phyloP scores from a whole-genome alignment of 2,797 vertebrate species.

The Melanotaenia parkinsoni region DNA sequence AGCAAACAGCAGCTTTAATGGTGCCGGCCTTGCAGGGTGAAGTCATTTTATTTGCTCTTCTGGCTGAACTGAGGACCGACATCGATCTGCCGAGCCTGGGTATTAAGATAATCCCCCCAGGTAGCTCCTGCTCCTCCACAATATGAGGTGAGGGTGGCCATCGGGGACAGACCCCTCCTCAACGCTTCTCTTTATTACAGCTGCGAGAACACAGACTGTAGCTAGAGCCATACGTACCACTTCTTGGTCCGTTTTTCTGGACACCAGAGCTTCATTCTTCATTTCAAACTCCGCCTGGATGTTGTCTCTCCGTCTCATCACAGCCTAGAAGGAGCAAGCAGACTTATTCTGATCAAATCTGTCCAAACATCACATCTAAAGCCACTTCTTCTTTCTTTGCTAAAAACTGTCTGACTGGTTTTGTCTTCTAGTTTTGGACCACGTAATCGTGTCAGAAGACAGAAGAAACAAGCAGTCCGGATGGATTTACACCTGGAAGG shows the following conservation, averaged over 20 bases:
- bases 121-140: conserved; percentile 38
- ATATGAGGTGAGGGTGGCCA: conserved; percentile 60
- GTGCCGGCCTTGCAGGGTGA: too few relatives aligned
- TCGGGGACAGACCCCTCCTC: neutral
- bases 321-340: conserved; percentile 78
- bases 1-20: too few relatives aligned
- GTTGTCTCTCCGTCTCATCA: conserved; percentile 93
- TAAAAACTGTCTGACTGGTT: too few relatives aligned
- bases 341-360: neutral
- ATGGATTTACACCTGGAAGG: too few relatives aligned
- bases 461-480: too few relatives aligned
- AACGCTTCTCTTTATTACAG: too few relatives aligned
- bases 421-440: too few relatives aligned
- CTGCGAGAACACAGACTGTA: too few relatives aligned
- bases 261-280: conserved; percentile 86
- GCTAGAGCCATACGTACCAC: conserved; percentile 80
- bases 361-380: neutral
- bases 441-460: too few relatives aligned
- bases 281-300: conserved; percentile 92
- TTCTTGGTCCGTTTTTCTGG: conserved; percentile 85
- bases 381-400: too few relatives aligned
- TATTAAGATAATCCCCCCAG: conserved; percentile 69
- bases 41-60: too few relatives aligned
- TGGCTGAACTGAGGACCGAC: conserved; percentile 16
- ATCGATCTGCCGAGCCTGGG: conserved; percentile 55